These are phyloP conservation scores for Osmerus eperlanus DNA, from an alignment of 2,113 vertebrate genomes.

Conservation along the genomic window DNA sequence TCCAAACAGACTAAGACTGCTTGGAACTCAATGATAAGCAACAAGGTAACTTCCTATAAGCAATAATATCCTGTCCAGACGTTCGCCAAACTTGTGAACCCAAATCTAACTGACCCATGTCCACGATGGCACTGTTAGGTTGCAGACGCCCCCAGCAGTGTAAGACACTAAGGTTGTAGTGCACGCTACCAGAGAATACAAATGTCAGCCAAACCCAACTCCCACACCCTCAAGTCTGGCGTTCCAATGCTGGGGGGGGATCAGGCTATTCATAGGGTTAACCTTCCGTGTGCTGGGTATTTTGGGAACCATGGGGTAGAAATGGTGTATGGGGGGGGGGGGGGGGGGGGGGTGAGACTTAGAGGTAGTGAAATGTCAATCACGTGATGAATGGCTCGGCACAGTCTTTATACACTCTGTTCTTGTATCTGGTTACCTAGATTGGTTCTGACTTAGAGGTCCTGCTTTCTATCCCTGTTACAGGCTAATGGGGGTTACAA, in stretches of 20 bases:
- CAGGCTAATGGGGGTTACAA: background rate
- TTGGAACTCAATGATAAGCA: too few relatives aligned
- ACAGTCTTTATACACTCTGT: constrained; percentile 7
- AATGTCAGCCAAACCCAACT: constrained; percentile 14
- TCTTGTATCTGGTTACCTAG: constrained; percentile 40
- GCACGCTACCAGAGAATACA: too few relatives aligned
- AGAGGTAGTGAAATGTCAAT: constrained; percentile 40
- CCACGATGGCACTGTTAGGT: too few relatives aligned
- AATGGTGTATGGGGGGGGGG: background rate
- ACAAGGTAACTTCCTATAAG: too few relatives aligned
- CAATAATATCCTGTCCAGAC: too few relatives aligned
- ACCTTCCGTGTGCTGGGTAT: constrained; percentile 48
- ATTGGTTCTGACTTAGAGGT: constrained; percentile 6
- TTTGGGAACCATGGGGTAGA: constrained; percentile 5
- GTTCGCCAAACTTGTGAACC: too few relatives aligned
- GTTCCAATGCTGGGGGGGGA: constrained; percentile 47
- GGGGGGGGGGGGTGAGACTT: background rate
- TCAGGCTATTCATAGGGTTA: constrained; percentile 63
- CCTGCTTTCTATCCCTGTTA: background rate
- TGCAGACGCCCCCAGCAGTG: too few relatives aligned
- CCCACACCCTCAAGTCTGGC: constrained; percentile 7
- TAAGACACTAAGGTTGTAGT: too few relatives aligned
- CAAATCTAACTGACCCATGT: too few relatives aligned
- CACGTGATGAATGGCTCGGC: constrained; percentile 23
- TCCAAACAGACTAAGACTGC: too few relatives aligned